A percentile compares a stretch with the other conserved stretches of the same genome.
These are phyloP conservation scores for Julus scandinavius DNA, from an alignment of 2,888 invertebrate species.

Conservation along the genomic window DNA sequence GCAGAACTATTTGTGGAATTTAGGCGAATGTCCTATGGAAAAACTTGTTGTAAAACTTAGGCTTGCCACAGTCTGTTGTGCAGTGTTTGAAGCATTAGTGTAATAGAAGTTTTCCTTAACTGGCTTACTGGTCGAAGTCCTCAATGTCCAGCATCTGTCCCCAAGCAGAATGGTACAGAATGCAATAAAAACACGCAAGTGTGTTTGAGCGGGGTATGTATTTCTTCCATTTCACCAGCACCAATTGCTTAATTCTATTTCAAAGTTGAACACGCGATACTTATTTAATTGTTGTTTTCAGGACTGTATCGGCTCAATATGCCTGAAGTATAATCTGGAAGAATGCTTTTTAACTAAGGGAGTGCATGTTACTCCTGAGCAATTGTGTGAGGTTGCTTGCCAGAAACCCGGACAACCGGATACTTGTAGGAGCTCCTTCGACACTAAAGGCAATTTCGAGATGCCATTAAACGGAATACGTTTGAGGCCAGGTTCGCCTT, in stretches of 20 bases:
- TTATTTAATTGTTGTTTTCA: constrained; percentile 43
- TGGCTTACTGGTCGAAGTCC: constrained; percentile 75
- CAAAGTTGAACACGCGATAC: background rate
- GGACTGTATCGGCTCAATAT: constrained; percentile 95
- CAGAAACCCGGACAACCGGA: constrained; percentile 74
- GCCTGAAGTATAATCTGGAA: constrained; percentile 90
- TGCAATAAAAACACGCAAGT: constrained; percentile 92
- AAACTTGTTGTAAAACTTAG: too few relatives aligned
- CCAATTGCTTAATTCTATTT: background rate
- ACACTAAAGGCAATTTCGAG: constrained; percentile 67
- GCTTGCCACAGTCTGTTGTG: background rate
- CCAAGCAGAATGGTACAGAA: constrained; percentile 85
- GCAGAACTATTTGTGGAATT: too few relatives aligned
- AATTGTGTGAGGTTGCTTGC: constrained; percentile 97
- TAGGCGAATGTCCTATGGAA: too few relatives aligned
- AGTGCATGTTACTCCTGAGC: constrained; percentile 72
- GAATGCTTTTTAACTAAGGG: constrained; percentile 94
- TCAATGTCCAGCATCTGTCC: constrained; percentile 85
- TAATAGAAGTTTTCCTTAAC: constrained; percentile 57
- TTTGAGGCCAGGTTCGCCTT: constrained; percentile 93
- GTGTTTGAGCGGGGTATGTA: constrained; percentile 78
- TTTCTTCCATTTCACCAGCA: constrained; percentile 3
- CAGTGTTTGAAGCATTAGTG: constrained; percentile 5
- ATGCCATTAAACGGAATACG: constrained; percentile 64
- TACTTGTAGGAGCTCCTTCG: constrained; percentile 86